Evolutionary conservation across 2,113 vertebrate genomes (phyloP).

Genomic region (Carassius auratus): DNA sequence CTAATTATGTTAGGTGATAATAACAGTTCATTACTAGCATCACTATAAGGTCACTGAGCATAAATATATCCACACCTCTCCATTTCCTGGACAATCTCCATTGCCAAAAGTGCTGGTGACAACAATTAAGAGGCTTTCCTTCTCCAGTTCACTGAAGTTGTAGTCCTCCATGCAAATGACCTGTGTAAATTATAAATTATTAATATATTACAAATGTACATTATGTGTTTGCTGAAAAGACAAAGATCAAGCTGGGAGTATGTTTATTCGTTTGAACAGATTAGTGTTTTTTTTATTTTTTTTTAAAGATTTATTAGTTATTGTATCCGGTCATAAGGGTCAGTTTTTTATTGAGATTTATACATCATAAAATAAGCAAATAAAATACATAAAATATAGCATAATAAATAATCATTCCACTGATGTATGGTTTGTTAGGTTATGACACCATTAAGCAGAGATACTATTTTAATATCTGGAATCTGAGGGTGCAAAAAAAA

Average conservation of each 20-base stretch:
- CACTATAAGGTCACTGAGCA: not conserved
- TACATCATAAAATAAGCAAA: too few species aligned
- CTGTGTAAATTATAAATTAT: constrained; percentile 61
- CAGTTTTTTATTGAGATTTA: too few species aligned
- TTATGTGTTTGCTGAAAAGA: not conserved
- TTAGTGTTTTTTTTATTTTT: too few species aligned
- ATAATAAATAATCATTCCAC: too few species aligned
- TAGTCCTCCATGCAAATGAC: constrained; percentile 85
- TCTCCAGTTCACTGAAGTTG: constrained; percentile 70
- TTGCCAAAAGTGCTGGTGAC: constrained; percentile 89
- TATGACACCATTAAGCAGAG: too few species aligned
- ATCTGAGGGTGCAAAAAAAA: too few species aligned
- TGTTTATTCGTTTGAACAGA: too few species aligned
- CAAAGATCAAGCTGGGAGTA: not conserved
- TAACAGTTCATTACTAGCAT: not conserved
- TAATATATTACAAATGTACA: not conserved
- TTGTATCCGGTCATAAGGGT: too few species aligned
- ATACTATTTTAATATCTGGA: too few species aligned
- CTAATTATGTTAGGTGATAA: not conserved
- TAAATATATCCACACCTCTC: constrained; percentile 74
- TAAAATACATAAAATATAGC: too few species aligned
- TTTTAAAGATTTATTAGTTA: too few species aligned
- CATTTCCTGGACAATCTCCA: constrained; percentile 82
- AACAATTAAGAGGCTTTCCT: constrained; percentile 80
- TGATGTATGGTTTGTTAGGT: too few species aligned